Base-by-base conservation (phyloP, 2,797 vertebrate genomes). In the Brachyrhaphis roseni region DNA sequence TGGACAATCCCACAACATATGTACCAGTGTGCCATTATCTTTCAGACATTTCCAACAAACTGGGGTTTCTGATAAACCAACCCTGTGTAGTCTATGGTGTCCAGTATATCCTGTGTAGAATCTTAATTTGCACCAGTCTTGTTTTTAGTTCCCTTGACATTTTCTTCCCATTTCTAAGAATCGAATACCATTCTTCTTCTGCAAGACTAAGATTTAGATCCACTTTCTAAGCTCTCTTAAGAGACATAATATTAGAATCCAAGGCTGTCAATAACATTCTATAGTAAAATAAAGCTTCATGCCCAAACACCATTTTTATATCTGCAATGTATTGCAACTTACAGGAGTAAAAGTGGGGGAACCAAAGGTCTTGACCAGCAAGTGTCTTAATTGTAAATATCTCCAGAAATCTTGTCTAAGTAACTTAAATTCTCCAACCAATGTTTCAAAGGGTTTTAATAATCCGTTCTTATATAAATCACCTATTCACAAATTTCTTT, bases 121-220 rank as follows among this genome's bases (percentile, higher is more conserved):
- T 71, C 68, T 71, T 71, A 71, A 71, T 13, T 71, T 71, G 39
- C 2, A n/a, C 41, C 64, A 41, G 16, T 41, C 36, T 68, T 72
- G 46, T 47, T 66, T 39, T 31, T 15, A n/a, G 8, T 36, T 76
- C 45, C 46, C 43, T 13, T 64, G 55, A 64, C 34, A 31, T 41
- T 47, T 76, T 12, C 12, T 64, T 16, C 12, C 0, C 11, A 76
- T 76, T 66, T 26, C 39, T 28, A 16, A 72, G 26, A 46, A 68
- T 68, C 2, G 1, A 3, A 68, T 41, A 2, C 64, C 64, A 68
- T 36, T 39, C 16, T 15, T 68, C 20, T 23, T 23, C 64, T 39
- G 34, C 23, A 18, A 68, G 15, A 68, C 36, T 10, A 5, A 41
- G 3, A 7, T 68, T 41, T 26, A 68, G 18, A 41, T 68, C 64